Evolutionary conservation across 2,113 vertebrate genomes (phyloP), one percentile per base, ranked within the genome.

Genomic region (Promerops cafer): DNA sequence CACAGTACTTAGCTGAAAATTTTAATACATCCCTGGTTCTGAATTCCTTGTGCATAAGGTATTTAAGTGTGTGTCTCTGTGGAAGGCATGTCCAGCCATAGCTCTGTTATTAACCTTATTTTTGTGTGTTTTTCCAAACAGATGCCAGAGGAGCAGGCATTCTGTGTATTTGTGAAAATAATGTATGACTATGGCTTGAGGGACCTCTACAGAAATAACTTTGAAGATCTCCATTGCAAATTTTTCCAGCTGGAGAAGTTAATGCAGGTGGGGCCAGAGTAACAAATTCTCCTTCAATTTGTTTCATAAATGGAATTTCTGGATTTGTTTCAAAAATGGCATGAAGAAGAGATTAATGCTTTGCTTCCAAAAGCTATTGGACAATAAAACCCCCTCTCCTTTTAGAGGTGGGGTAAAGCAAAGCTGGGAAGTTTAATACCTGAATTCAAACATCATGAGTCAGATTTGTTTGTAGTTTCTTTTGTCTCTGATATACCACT

Each of bases 131-230:
- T 97, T 72, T 97, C 96, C 75, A 54, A 96, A 16, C 96, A 99
- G 99, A 99, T 99, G 99, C 99, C 99, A 1, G 99, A 99, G 95
- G 99, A 99, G 75, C 99, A 99, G 97, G 99, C 99, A 9, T 99
- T 99, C 96, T 99, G 99, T 94, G 99, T 99, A 13, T 96, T 99
- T 97, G 99, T 99, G 96, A 99, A 99, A 97, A 99, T 99, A 96
- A 99, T 99, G 99, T 99, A 98, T 84, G 97, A 99, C 65, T 99
- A 99, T 40, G 98, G 98, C 88, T 99, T 99, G 81, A 97, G 99
- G 93, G 98, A 98, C 59, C 99, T 99, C 80, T 99, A 99, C 98
- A 99, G 98, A 98, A 99, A 99, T 98, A 99, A 99, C 97, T 99
- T 99, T 96, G 99, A 99, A 97, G 99, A 99, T 98, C 99, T 99